Percentiles rank a stretch among this genome's conserved stretches.
These are phyloP conservation scores for Onchidella celtica DNA, from an alignment of 2,888 invertebrate genomes.

Conservation along the genomic window DNA sequence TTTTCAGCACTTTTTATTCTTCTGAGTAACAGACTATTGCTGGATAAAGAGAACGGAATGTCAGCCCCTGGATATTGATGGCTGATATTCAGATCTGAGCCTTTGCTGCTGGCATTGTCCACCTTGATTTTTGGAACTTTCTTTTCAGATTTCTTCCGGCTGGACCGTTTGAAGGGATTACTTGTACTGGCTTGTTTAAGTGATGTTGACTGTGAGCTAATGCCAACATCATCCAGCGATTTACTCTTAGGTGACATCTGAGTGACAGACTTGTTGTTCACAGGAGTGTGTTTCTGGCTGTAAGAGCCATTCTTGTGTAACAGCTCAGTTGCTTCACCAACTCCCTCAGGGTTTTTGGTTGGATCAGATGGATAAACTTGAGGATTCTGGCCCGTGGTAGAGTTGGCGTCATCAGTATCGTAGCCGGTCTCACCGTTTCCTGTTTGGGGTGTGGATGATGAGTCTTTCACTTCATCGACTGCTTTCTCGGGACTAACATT, in stretches of 20 bases:
- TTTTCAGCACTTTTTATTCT: constrained; percentile 38
- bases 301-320: background rate
- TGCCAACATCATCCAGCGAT: no score
- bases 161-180: background rate
- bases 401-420: background rate
- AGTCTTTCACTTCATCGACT: background rate
- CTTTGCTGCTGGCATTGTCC: background rate
- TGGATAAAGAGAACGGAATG: background rate
- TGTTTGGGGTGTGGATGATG: background rate
- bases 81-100: background rate
- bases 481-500: no score
- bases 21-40: constrained; percentile 32
- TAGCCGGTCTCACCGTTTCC: background rate
- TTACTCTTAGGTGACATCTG: no score
- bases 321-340: background rate
- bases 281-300: background rate
- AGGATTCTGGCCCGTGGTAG: background rate
- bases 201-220: no score
- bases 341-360: background rate
- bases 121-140: constrained; percentile 44
- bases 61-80: background rate
- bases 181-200: no score
- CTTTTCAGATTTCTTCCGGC: background rate
- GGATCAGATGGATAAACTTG: background rate
- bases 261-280: no score